These are phyloP conservation scores for Gasterosteus nipponicus DNA, from an alignment of 2,113 vertebrate genomes.

Conservation along the genomic window DNA sequence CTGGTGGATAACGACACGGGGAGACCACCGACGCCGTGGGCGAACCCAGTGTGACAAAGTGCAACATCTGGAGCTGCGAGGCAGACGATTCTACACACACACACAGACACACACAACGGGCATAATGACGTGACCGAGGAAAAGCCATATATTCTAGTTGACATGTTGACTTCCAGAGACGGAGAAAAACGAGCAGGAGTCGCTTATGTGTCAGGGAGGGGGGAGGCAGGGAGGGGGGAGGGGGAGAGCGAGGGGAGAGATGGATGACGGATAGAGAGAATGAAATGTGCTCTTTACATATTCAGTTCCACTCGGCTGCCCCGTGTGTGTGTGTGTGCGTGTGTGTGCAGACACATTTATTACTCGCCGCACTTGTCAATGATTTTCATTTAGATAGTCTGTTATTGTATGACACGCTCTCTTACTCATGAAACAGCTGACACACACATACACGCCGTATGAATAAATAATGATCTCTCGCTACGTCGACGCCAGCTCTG, in stretches of 20 bases:
- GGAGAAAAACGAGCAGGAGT: constrained; percentile 52
- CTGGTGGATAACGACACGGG: background rate
- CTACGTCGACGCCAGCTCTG: background rate
- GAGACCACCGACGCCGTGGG: background rate
- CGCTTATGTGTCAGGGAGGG: constrained; percentile 36
- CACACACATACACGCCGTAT: constrained; percentile 21
- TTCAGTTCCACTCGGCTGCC: constrained; percentile 50
- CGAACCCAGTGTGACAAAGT: background rate
- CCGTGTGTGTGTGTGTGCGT: constrained; percentile 17
- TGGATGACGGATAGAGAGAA: background rate
- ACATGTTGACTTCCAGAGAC: constrained; percentile 59
- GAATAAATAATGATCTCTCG: constrained; percentile 35
- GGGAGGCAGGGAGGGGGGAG: constrained; percentile 14
- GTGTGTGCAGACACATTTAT: constrained; percentile 20
- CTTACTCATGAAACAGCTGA: constrained; percentile 44
- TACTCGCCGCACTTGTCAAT: constrained; percentile 55
- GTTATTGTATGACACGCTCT: constrained; percentile 58
- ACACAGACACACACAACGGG: constrained; percentile 15
- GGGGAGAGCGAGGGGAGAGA: background rate
- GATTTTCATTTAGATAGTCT: constrained; percentile 70
- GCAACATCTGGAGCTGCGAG: background rate
- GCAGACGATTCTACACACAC: background rate
- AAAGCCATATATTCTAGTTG: constrained; percentile 32
- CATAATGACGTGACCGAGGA: constrained; percentile 11
- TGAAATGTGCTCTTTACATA: constrained; percentile 56